These are phyloP conservation scores for Tinea trinotella DNA, from an alignment of 2,888 invertebrate genomes.

Conservation along the genomic window DNA sequence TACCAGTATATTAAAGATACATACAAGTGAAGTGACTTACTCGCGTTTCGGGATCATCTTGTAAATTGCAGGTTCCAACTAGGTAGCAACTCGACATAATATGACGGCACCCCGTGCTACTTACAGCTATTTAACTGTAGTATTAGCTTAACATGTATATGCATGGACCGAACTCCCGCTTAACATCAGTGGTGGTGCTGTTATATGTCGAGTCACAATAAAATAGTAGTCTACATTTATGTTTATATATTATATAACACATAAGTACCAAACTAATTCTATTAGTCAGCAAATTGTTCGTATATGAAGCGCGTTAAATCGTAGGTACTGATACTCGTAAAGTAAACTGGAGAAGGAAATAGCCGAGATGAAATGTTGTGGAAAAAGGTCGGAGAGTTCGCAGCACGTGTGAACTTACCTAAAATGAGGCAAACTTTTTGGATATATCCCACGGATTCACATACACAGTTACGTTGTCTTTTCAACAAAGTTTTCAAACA, in stretches of 20 bases:
- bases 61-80: too few relatives aligned
- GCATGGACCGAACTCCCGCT: too few relatives aligned
- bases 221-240: too few relatives aligned
- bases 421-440: constrained; percentile 15
- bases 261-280: background rate
- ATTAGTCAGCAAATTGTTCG: background rate
- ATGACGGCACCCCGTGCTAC: too few relatives aligned
- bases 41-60: too few relatives aligned
- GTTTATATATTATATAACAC: background rate
- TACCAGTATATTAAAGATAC: too few relatives aligned
- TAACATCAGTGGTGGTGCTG: too few relatives aligned
- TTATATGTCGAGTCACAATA: too few relatives aligned
- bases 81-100: too few relatives aligned
- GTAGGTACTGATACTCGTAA: background rate
- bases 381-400: constrained; percentile 11
- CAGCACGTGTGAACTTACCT: constrained; percentile 18
- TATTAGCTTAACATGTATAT: too few relatives aligned
- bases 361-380: background rate
- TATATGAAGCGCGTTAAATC: background rate
- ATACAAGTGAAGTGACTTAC: too few relatives aligned
- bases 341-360: constrained; percentile 5
- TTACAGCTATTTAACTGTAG: too few relatives aligned
- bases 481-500: constrained; percentile 10
- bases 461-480: constrained; percentile 5
- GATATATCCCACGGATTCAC: constrained; percentile 7